Percentiles rank a stretch among this genome's conserved stretches.
Evolutionary conservation across 2,888 invertebrate genomes (phyloP).

Genomic region (Melangyna quadrimaculata): DNA sequence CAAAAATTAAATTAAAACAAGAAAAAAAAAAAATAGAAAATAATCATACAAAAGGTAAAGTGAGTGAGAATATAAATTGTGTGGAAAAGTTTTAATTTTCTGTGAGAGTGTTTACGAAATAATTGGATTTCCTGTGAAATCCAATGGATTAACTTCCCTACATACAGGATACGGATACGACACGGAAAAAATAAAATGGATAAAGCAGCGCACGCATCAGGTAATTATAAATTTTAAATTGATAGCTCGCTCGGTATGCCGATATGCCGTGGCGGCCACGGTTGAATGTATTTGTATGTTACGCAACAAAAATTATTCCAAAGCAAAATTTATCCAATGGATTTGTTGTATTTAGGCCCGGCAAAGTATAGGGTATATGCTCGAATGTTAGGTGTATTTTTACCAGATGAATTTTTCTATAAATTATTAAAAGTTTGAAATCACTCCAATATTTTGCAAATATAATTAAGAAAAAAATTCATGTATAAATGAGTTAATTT

Average conservation of each 20-base stretch:
- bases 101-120: not conserved
- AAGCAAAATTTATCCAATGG: conserved; percentile 52
- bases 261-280: not conserved
- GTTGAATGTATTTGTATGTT: conserved; percentile 38
- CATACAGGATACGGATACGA: conserved; percentile 65
- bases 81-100: conserved; percentile 5
- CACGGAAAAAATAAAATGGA: conserved; percentile 51
- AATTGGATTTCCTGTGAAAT: conserved; percentile 48
- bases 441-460: no score
- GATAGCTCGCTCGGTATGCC: not conserved
- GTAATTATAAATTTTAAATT: conserved; percentile 51
- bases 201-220: conserved; percentile 66
- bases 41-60: conserved; percentile 44
- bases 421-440: not conserved
- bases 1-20: conserved; percentile 18
- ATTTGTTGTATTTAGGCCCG: conserved; percentile 48
- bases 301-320: conserved; percentile 62
- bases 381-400: not conserved
- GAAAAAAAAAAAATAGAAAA: conserved; percentile 35
- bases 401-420: not conserved
- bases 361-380: conserved; percentile 38
- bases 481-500: no score
- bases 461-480: no score
- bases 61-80: conserved; percentile 43
- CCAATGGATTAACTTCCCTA: conserved; percentile 59